Percentiles rank a stretch among this genome's conserved stretches.
Conservation (phyloP, 2,888 invertebrate species). For the Cantharis rustica region DNA sequence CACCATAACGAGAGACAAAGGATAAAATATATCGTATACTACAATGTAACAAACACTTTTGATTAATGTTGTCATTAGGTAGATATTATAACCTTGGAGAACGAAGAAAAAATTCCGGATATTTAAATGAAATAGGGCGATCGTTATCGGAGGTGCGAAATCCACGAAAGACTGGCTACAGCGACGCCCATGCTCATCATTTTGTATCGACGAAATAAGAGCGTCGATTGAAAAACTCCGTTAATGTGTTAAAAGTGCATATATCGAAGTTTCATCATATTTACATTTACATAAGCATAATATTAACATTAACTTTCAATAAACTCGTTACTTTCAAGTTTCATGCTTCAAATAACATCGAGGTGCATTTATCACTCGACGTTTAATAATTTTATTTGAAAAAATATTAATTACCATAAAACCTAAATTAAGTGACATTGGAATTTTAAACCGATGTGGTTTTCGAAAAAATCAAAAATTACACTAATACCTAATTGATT, state of each 20-base stretch:
- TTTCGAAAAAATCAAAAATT: background rate
- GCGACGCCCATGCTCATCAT: background rate
- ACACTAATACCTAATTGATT: background rate
- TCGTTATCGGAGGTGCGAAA: background rate
- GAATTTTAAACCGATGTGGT: constrained; percentile 1
- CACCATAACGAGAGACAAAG: background rate
- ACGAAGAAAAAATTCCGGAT: background rate
- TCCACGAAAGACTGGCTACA: background rate
- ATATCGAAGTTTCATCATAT: background rate
- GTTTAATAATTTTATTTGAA: background rate
- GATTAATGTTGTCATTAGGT: background rate
- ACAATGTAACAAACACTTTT: background rate
- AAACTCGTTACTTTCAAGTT: constrained; percentile 4
- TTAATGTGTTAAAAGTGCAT: background rate
- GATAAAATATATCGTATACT: background rate
- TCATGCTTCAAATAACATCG: constrained; percentile 4
- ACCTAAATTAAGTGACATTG: background rate
- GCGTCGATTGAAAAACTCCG: background rate
- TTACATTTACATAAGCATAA: background rate
- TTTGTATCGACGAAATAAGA: background rate
- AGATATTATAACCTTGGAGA: background rate
- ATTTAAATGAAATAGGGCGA: background rate
- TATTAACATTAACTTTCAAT: background rate
- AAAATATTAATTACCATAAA: background rate
- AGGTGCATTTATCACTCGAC: background rate